Percentiles rank a stretch among this genome's conserved stretches.
phyloP scores from a whole-genome alignment of 2,797 vertebrate genomes.

The Megalops cyprinoides region DNA sequence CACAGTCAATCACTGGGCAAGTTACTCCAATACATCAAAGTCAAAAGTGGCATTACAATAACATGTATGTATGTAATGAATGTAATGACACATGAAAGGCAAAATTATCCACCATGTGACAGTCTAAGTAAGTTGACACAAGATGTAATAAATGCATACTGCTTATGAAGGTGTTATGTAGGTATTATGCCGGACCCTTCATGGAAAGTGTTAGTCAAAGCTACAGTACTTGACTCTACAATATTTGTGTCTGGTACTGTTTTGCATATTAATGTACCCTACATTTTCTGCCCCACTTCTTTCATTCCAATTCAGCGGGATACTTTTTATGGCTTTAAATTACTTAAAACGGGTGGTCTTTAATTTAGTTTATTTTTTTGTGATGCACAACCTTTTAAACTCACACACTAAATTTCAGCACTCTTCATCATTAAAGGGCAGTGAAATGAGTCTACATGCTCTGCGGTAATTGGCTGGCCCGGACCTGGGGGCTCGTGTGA shows the following conservation, averaged over 20 bases:
- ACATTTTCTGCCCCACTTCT: neutral
- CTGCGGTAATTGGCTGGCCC: too few relatives aligned
- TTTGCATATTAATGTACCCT: neutral
- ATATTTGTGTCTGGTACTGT: neutral
- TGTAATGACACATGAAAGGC: too few relatives aligned
- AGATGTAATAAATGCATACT: too few relatives aligned
- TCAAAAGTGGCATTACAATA: too few relatives aligned
- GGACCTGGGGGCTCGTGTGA: too few relatives aligned
- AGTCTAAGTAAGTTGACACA: too few relatives aligned
- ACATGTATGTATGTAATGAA: too few relatives aligned
- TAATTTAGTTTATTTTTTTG: neutral
- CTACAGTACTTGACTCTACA: neutral
- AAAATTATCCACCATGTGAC: too few relatives aligned
- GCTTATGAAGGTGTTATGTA: too few relatives aligned
- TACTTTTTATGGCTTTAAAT: neutral
- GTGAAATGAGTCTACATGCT: neutral
- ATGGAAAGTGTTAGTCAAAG: neutral
- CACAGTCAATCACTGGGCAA: too few relatives aligned
- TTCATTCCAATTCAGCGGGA: neutral
- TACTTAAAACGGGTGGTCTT: neutral
- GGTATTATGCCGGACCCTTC: too few relatives aligned
- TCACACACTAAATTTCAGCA: neutral
- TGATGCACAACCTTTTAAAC: constrained; percentile 8
- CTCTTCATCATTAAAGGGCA: constrained; percentile 11
- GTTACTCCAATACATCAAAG: too few relatives aligned